Base-by-base conservation (phyloP, 2,797 vertebrate genomes). In the Spinus pinus region DNA sequence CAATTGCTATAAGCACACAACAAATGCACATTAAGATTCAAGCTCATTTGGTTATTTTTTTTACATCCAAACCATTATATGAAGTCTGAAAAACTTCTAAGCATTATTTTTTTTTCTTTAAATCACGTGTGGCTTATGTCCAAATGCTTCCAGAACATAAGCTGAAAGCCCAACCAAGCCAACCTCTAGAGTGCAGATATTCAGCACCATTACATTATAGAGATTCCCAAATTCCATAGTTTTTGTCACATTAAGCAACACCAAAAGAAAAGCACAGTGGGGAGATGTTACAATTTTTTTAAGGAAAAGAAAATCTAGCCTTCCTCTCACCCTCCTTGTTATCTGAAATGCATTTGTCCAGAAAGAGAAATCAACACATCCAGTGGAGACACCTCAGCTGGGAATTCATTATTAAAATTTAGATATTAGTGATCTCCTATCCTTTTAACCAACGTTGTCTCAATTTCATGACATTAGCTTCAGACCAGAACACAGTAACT, bases 211-310 rank as follows among this genome's bases (percentile, higher is more conserved):
- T 14, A 25, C 19, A 24, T 65, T 12, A 72, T 1, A 50, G 27
- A 62, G 21, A 82, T 39, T 69, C 11, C 28, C 14, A 47, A 73
- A 60, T 33, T 51, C 12, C 27, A 42, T 6, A 17, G 6, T 39
- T 57, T 44, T 8, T n/a, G 9, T 35, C 44, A 46, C 25, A 66
- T 54, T 58, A 49, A 70, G 44, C 2, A 3, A 58, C 39, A 70
- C 12, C 8, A 37, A 65, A 62, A 11, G 41, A 58, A 7, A 58
- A 27, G 9, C 3, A 49, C 16, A 42, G 28, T 12, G 6, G 7
- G 5, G 3, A 70, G 4, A 14, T 0, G 0, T 22, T 19, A 37
- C 14, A 28, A 10, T 3, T 37, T 39, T 30, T 24, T 42, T 24
- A 61, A 70, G 10, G 14, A 75, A 60, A 37, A 37, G 42, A 64